Evolutionary conservation across 2,888 invertebrate genomes (phyloP), one percentile per base, ranked within the genome.

Genomic region (Catotricha subobsoleta): DNA sequence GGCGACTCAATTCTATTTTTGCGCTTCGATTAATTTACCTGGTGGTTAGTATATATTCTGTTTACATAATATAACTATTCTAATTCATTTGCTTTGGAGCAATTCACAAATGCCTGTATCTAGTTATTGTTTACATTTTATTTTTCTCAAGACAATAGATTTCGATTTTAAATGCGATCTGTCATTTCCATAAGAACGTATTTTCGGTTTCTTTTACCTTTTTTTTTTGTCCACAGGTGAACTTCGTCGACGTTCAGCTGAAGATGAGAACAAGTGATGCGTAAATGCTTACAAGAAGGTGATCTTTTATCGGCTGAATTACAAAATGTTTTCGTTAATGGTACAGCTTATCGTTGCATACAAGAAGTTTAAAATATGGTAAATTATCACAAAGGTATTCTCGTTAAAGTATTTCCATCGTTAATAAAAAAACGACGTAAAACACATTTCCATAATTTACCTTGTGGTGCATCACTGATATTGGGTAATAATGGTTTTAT

Each of bases 221-320:
- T n/a, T n/a, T n/a, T n/a, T n/a, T n/a, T n/a, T n/a, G n/a, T n/a
- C n/a, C n/a, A 29, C n/a, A 40, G 40, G 42, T 38, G 97, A 97
- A 69, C 64, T 95, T 78, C 71, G 95, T 46, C 68, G 92, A 41
- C 71, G 92, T 54, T 90, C 86, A 3, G 83, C 79, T 5, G 94
- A 98, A 67, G 98, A 99, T 68, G 97, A n/a, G n/a, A 98, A 59
- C 81, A 92, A 56, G 83, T 87, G 71, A 98, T 98, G 98, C 69
- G 97, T 41, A 80, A 83, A 48, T 92, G 91, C 60, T 66, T 95
- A 37, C 79, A 82, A 58, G 92, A 94, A 64, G 92, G 92, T 15
- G 98, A 98, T 64, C 68, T 98, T 1, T 88, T 98, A 45, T 92
- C 92, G 64, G 97, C 95, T 5, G 95, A 98, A 68, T 95, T 98